phyloP scores from a whole-genome alignment of 2,113 vertebrate genomes.

The Chaenogobius annularis region DNA sequence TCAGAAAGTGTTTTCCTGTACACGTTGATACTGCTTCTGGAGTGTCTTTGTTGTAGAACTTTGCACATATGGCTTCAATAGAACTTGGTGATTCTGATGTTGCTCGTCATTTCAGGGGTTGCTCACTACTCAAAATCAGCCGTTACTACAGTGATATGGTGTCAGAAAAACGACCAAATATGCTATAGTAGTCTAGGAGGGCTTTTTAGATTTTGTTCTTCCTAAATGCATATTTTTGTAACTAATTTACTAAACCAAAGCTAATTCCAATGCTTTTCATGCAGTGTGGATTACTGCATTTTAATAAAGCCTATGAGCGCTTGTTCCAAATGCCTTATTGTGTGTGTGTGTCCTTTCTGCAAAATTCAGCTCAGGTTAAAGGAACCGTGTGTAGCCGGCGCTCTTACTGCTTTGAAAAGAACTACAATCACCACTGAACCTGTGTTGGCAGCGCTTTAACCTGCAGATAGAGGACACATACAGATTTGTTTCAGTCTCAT shows the following conservation, averaged over 20 bases:
- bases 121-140: neutral
- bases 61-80: neutral
- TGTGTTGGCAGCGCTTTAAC: too few relatives aligned
- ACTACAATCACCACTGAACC: too few relatives aligned
- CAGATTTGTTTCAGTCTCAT: too few relatives aligned
- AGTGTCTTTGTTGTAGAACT: neutral
- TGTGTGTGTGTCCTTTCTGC: neutral
- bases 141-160: neutral
- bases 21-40: neutral
- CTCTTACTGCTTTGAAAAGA: too few relatives aligned
- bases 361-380: neutral
- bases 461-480: too few relatives aligned
- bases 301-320: neutral
- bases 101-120: neutral
- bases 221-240: slow-evolving; percentile 4
- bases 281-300: neutral
- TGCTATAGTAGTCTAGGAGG: neutral
- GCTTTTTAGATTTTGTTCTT: neutral
- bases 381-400: too few relatives aligned
- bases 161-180: slow-evolving; percentile 1
- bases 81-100: neutral
- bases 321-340: neutral
- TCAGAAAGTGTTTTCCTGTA: neutral
- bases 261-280: neutral
- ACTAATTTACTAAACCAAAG: neutral